A percentile compares a stretch with the other conserved stretches of the same genome.
Evolutionary conservation across 2,888 invertebrate species (phyloP).

Genomic region (Abrostola triplasia): DNA sequence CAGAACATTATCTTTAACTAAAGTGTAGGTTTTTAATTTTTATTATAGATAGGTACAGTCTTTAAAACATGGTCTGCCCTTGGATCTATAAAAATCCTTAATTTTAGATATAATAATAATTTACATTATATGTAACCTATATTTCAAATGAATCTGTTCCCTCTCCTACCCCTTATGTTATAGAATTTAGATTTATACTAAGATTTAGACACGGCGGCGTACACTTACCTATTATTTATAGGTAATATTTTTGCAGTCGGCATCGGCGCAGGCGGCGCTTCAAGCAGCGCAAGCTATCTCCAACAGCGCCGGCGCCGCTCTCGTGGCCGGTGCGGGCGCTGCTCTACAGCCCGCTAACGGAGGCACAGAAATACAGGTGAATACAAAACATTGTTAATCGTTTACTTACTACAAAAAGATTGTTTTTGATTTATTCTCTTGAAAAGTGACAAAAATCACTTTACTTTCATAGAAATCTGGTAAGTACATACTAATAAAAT

Average conservation of each 20-base stretch:
- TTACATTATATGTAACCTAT: too few species aligned
- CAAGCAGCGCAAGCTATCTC: slow-evolving; percentile 95
- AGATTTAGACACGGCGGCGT: slow-evolving; percentile 36
- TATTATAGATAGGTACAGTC: too few species aligned
- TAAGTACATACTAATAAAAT: too few species aligned
- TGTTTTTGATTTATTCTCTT: too few species aligned
- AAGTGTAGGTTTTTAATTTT: too few species aligned
- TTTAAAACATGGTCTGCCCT: too few species aligned
- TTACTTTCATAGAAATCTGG: too few species aligned
- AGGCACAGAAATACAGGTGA: slow-evolving; percentile 88
- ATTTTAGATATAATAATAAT: too few species aligned
- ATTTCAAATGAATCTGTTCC: not conserved
- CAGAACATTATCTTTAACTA: too few species aligned
- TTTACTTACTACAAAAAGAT: too few species aligned
- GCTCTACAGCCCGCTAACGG: slow-evolving; percentile 89
- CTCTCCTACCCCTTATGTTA: not conserved
- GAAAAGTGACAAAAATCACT: too few species aligned
- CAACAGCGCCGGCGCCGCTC: slow-evolving; percentile 89
- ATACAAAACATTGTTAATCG: not conserved
- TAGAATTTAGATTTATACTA: not conserved
- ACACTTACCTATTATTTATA: slow-evolving; percentile 54
- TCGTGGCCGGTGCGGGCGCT: slow-evolving; percentile 90
- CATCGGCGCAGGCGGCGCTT: slow-evolving; percentile 94
- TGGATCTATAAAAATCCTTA: too few species aligned
- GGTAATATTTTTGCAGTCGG: slow-evolving; percentile 89